These are phyloP conservation scores for Melinaea marsaeus DNA, from an alignment of 2,888 invertebrate genomes.

Conservation along the genomic window DNA sequence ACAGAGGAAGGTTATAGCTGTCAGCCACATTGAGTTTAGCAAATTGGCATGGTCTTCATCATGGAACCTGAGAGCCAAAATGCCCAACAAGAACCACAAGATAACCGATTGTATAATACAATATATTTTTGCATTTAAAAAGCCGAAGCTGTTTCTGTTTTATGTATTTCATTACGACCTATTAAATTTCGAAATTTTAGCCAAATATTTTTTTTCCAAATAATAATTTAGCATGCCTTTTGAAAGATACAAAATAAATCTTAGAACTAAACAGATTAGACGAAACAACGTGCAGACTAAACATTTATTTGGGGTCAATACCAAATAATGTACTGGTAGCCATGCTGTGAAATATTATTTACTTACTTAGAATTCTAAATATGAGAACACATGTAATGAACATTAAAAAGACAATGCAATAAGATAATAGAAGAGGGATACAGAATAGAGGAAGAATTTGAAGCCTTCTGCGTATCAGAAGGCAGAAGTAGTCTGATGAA, in stretches of 20 bases:
- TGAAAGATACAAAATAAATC: constrained; percentile 54
- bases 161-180: constrained; percentile 9
- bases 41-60: constrained; percentile 99
- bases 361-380: constrained; percentile 52
- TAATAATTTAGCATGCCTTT: constrained; percentile 62
- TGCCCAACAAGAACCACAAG: constrained; percentile 75
- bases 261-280: constrained; percentile 62
- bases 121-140: constrained; percentile 21
- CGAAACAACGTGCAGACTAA: constrained; percentile 76
- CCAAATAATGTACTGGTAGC: constrained; percentile 60
- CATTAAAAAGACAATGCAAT: constrained; percentile 49
- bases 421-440: constrained; percentile 55
- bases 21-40: constrained; percentile 99
- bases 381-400: constrained; percentile 57
- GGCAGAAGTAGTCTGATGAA: constrained; percentile 55
- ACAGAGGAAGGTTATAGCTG: constrained; percentile 99
- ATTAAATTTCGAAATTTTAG: constrained; percentile 15
- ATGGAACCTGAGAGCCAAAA: constrained; percentile 90
- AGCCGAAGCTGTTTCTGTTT: constrained; percentile 22
- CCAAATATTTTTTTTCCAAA: constrained; percentile 28
- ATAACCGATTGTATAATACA: constrained; percentile 57
- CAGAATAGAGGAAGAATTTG: constrained; percentile 47
- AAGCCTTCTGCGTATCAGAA: constrained; percentile 51
- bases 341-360: constrained; percentile 59
- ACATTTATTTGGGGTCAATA: constrained; percentile 65